phyloP scores from a whole-genome alignment of 2,797 vertebrate genomes.

The Myripristis jacobus region DNA sequence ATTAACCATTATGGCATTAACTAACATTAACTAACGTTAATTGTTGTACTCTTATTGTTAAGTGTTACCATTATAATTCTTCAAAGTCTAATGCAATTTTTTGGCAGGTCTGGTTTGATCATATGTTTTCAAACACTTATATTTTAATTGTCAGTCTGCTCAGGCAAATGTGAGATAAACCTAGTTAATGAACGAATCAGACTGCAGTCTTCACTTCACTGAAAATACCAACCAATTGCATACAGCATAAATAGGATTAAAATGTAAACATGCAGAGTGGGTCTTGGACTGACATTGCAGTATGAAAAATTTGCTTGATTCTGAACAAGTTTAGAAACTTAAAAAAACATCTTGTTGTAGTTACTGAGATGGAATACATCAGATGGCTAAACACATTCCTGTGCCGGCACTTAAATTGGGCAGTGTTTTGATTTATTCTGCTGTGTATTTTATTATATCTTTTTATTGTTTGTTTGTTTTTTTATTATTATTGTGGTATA shows the following conservation, averaged over 20 bases:
- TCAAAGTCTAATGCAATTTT: too few relatives aligned
- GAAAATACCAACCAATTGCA: too few relatives aligned
- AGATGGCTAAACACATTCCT: not conserved
- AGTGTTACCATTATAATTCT: too few relatives aligned
- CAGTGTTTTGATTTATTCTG: not conserved
- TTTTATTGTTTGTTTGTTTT: not conserved
- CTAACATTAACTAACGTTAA: too few relatives aligned
- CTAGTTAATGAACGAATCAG: not conserved
- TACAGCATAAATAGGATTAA: not conserved
- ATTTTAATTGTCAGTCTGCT: slow-evolving; percentile 19
- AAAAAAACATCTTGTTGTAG: slow-evolving; percentile 3
- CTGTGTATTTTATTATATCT: not conserved
- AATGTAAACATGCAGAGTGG: slow-evolving; percentile 11
- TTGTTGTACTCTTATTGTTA: too few relatives aligned
- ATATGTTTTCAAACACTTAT: not conserved
- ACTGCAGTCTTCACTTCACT: too few relatives aligned
- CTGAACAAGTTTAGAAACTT: not conserved
- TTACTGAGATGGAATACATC: not conserved
- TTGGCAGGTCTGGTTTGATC: too few relatives aligned
- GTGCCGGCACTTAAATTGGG: not conserved
- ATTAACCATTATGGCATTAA: too few relatives aligned
- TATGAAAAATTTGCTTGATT: not conserved
- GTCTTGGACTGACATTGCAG: not conserved
- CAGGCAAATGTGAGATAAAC: not conserved
- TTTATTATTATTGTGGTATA: not conserved